These are phyloP conservation scores for Tyto alba DNA, from an alignment of 2,113 vertebrate species.

Conservation along the genomic window DNA sequence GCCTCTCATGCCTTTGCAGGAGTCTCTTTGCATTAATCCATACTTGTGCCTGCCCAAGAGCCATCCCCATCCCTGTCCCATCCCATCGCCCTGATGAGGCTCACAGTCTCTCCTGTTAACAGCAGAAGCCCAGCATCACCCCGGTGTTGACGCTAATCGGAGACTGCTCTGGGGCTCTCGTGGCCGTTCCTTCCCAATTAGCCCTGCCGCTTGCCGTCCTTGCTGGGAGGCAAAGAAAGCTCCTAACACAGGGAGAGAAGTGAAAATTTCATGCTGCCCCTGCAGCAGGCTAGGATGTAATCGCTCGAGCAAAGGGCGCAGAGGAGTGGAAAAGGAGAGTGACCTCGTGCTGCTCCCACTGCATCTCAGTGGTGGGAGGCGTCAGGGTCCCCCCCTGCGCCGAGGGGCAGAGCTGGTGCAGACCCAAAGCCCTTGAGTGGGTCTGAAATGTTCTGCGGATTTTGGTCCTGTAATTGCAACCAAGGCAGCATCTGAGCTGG, in stretches of 20 bases:
- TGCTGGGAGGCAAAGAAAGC: background rate
- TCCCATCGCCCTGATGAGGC: background rate
- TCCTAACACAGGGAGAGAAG: background rate
- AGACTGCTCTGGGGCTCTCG: fast-evolving
- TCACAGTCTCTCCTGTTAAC: fast-evolving
- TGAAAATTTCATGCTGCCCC: background rate
- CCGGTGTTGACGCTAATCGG: fast-evolving
- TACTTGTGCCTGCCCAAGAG: background rate
- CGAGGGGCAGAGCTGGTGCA: background rate
- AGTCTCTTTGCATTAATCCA: background rate
- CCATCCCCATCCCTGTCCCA: background rate
- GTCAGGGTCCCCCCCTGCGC: too few relatives aligned
- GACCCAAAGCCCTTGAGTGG: background rate
- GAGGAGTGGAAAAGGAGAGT: background rate
- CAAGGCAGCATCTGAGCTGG: background rate
- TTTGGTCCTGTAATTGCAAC: background rate
- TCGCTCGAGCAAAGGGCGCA: fast-evolving
- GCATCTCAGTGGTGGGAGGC: background rate
- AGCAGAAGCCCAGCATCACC: background rate
- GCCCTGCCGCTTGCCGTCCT: background rate
- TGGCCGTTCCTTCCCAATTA: background rate
- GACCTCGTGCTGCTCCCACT: background rate
- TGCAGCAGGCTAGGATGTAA: background rate
- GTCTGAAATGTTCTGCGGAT: background rate
- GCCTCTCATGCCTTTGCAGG: background rate